These are phyloP conservation scores for Neomonachus schauinslandi DNA, from an alignment of 2,113 vertebrate genomes.

Conservation along the genomic window DNA sequence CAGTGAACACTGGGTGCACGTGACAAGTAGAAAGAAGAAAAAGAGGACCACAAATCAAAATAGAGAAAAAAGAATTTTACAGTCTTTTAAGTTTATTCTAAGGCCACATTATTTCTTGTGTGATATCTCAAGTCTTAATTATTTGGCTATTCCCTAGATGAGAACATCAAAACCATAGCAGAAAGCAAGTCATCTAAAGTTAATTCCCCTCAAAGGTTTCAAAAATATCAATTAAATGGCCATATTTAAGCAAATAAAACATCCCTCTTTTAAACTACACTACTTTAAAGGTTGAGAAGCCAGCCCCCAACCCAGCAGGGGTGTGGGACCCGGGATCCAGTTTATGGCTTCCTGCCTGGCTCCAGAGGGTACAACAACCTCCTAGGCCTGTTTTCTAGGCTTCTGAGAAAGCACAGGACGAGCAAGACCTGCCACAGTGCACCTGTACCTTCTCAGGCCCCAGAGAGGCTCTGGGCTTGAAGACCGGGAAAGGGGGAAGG, in stretches of 20 bases:
- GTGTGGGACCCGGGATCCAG: not conserved
- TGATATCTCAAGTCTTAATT: not conserved
- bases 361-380: not conserved
- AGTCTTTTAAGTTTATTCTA: not conserved
- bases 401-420: not conserved
- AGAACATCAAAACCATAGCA: not conserved
- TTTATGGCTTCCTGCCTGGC: not conserved
- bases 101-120: not conserved
- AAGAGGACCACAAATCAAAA: not conserved
- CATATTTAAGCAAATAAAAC: constrained; percentile 20
- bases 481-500: not conserved
- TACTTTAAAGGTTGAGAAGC: constrained; percentile 51
- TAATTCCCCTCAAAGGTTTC: not conserved
- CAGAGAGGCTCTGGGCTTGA: not conserved
- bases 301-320: not conserved
- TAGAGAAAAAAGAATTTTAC: not conserved
- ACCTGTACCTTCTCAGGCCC: not conserved
- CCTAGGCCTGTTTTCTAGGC: not conserved
- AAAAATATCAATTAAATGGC: not conserved
- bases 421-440: not conserved
- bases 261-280: constrained; percentile 26
- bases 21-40: not conserved
- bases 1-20: not conserved
- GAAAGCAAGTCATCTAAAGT: not conserved
- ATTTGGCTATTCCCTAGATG: not conserved